A percentile compares a stretch with the other conserved stretches of the same genome.
Conservation (phyloP, 2,888 invertebrate species). For the Amblyjoppa proteus region DNA sequence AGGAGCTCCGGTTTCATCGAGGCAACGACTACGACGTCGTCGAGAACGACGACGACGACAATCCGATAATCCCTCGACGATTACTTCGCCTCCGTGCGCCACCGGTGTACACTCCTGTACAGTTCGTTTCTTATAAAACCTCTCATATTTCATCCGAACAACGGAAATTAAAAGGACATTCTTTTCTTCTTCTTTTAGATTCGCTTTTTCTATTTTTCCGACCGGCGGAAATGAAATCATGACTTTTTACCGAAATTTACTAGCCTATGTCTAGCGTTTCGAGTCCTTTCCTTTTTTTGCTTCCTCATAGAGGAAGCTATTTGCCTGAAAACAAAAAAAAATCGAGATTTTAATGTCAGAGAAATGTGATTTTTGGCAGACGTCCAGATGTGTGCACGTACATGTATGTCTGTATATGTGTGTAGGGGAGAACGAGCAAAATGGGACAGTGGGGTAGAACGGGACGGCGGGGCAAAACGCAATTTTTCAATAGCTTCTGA, state of each 20-base stretch:
- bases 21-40: conserved; percentile 20
- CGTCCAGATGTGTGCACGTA: no score
- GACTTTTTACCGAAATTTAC: background rate
- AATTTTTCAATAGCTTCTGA: no score
- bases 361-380: no score
- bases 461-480: no score
- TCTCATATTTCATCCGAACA: conserved; percentile 51
- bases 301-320: no score
- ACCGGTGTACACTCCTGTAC: conserved; percentile 25
- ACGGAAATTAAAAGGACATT: conserved; percentile 30
- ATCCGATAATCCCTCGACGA: conserved; percentile 63
- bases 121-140: conserved; percentile 34
- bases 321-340: no score
- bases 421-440: no score
- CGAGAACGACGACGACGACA: conserved; percentile 50
- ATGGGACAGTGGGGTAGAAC: no score
- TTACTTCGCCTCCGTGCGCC: conserved; percentile 52
- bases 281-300: no score
- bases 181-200: background rate
- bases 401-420: no score
- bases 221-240: background rate
- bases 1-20: conserved; percentile 60
- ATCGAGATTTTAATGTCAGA: no score
- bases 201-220: background rate
- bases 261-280: no score